Evolutionary conservation across 2,113 vertebrate species (phyloP), one percentile per base, ranked within the genome.

Genomic region (Syngnathus scovelli): DNA sequence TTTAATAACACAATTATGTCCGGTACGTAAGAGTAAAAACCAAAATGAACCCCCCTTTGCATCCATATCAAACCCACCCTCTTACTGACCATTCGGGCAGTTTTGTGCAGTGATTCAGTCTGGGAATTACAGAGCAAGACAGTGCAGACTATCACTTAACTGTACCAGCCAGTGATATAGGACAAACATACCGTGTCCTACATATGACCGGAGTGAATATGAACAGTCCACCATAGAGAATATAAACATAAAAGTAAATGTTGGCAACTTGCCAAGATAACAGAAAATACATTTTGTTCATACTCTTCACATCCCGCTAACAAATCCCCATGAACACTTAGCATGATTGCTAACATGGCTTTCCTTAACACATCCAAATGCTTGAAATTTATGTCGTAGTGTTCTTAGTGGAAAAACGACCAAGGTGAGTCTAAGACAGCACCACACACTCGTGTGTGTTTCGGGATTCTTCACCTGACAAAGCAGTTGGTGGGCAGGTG

Each of bases 1-100:
- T 78, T 87, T 86, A 89, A 84, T 89, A 89, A 90, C 83, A 88
- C 80, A 89, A 79, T 87, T 84, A 87, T 85, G 83, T 85, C 55
- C 76, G 79, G 84, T 89, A 89, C 87, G 88, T 82, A 82, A 90
- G 49, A 87, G 87, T 89, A 89, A 88, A 89, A 89, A 89, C 69
- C 77, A 85, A 85, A 85, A 88, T 75, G 44, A 82, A 73, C 66
- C 74, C 84, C 83, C 69, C 60, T 83, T 82, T 59, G 56, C 61
- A 43, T 77, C 82, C 84, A 81, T 84, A 85, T 85, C 79, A 89
- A 88, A 85, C 84, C 84, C 83, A 78, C 82, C 85, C 82, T 85
- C 71, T 77, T 79, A 84, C 83, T 77, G 71, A 82, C 83, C 78
- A 82, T 72, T 74, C 81, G 74, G 83, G 86, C 83, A 88, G 83